Conservation (phyloP, 2,797 vertebrate genomes). For the Naso thynnoides region DNA sequence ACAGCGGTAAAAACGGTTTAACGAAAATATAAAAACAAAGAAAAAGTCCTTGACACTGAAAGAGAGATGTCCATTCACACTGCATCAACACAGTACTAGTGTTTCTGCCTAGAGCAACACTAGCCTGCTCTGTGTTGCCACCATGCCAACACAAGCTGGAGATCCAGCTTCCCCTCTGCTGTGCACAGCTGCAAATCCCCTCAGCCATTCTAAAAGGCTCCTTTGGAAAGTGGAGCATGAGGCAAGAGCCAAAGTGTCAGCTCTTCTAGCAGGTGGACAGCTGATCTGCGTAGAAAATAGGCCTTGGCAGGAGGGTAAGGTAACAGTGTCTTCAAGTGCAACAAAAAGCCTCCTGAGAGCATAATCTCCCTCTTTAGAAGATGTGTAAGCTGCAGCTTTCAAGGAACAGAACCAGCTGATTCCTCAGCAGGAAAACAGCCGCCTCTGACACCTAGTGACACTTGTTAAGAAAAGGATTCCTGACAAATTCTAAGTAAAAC, state of each 20-base stretch:
- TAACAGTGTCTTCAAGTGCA: conserved; percentile 57
- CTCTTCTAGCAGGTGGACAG: conserved; percentile 76
- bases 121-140: conserved; percentile 23
- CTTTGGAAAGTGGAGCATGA: conserved; percentile 58
- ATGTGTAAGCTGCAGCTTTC: conserved; percentile 73
- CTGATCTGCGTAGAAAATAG: conserved; percentile 73
- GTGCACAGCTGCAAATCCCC: conserved; percentile 70
- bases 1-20: conserved; percentile 1
- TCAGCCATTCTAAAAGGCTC: conserved; percentile 51
- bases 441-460: conserved; percentile 52
- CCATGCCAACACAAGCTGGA: conserved; percentile 62
- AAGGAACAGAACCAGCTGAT: conserved; percentile 68
- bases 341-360: conserved; percentile 65
- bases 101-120: conserved; percentile 40
- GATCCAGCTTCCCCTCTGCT: conserved; percentile 44
- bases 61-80: conserved; percentile 18
- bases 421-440: conserved; percentile 59
- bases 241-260: conserved; percentile 74
- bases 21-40: background rate
- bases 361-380: conserved; percentile 72
- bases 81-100: conserved; percentile 38
- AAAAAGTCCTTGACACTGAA: conserved; percentile 11
- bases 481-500: conserved; percentile 23
- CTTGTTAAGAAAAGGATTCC: conserved; percentile 36
- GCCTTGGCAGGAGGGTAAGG: conserved; percentile 61